Base-by-base conservation (phyloP, 2,888 invertebrate species). In the Cephus pygmeus region DNA sequence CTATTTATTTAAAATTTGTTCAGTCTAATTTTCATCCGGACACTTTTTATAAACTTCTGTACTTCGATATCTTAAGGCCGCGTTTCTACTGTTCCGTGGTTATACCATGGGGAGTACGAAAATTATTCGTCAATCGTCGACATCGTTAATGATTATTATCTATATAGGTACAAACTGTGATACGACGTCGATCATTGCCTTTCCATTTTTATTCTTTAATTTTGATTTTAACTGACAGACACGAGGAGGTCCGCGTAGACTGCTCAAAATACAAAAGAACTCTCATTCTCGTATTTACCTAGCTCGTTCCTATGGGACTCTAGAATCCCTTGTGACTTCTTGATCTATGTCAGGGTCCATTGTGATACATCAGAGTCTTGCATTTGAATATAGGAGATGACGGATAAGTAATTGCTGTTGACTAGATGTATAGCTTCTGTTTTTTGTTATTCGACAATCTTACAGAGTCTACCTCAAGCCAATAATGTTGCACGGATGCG, bases 381-480 rank as follows among this genome's bases (percentile, higher is more conserved):
- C 68, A 75, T 33, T 31, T 31, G 12, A 23, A 34, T n/a, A 40
- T 33, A 69, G 69, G 69, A 69, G 69, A 69, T 69, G 76, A 69
- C 69, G 75, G 34, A 35, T 68, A 76, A 76, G 78, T 76, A 69
- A 79, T 79, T 68, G 77, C 82, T 81, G 86, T 85, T 86, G 83
- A 86, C 82, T 83, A 85, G 83, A 80, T 84, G 73, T 80, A 82
- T 86, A 87, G 84, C 36, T 74, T 74, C 83, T 83, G 81, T 84
- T 71, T 85, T 84, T 85, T 83, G 79, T 85, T 87, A 82, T 80
- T 85, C 80, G 83, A 85, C 85, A 87, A 83, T 88, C 84, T 84
- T 84, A 82, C 83, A 83, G 87, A 83, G 84, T 88, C 90, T 90
- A 90, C 89, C 90, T 90, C 89, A 88, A 74, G 33, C 35, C 56